phyloP scores from a whole-genome alignment of 2,797 vertebrate species.

The Cygnus olor region DNA sequence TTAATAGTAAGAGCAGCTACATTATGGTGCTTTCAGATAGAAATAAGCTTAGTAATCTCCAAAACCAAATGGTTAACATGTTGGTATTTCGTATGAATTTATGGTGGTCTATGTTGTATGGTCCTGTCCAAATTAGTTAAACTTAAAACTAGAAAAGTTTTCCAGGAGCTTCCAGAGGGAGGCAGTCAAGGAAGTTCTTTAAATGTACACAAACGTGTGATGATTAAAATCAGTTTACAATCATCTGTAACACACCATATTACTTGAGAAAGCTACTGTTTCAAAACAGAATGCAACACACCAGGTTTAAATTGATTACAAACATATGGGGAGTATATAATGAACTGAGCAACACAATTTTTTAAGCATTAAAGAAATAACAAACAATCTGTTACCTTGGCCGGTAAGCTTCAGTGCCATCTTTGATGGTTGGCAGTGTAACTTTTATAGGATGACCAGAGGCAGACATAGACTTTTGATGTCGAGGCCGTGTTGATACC shows the following conservation, averaged over 20 bases:
- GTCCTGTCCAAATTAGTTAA: not conserved
- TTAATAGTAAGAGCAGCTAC: not conserved
- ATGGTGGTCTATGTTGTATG: not conserved
- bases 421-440: conserved; percentile 95
- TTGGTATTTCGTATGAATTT: not conserved
- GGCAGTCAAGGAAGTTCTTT: conserved; percentile 21
- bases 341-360: not conserved
- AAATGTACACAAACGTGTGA: fast-evolving
- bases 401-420: conserved; percentile 90
- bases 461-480: conserved; percentile 98
- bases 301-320: not conserved
- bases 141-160: not conserved
- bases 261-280: not conserved
- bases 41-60: not conserved
- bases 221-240: not conserved
- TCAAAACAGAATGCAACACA: fast-evolving
- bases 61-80: not conserved
- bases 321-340: fast-evolving
- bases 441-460: conserved; percentile 96
- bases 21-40: not conserved
- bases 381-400: conserved; percentile 82
- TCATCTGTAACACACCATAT: not conserved
- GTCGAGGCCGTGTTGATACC: conserved; percentile 89
- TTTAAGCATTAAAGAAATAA: not conserved
- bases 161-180: conserved; percentile 28